A percentile compares a stretch with the other conserved stretches of the same genome.
Evolutionary conservation across 2,113 vertebrate species (phyloP).

Genomic region (Ramphastos sulfuratus): DNA sequence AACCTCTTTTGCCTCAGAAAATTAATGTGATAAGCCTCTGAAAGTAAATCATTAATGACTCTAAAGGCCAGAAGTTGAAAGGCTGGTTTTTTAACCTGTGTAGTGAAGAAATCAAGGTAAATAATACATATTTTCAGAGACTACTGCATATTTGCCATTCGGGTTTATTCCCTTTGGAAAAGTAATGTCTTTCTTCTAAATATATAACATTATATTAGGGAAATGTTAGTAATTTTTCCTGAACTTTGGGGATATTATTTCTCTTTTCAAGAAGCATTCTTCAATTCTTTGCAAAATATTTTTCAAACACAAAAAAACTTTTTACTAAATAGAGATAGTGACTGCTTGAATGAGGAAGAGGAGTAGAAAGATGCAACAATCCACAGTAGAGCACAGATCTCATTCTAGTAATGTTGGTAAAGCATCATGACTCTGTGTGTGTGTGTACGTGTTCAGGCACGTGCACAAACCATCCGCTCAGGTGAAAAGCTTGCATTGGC

Average conservation of each 20-base stretch:
- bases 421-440: background rate
- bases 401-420: background rate
- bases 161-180: background rate
- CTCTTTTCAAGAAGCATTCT: background rate
- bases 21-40: background rate
- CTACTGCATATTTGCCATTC: background rate
- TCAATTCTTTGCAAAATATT: background rate
- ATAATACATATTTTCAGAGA: background rate
- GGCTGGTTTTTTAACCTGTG: background rate
- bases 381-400: background rate
- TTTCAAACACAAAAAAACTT: background rate
- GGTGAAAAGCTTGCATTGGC: conserved; percentile 44
- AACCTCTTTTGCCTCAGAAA: background rate
- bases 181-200: background rate
- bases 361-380: background rate
- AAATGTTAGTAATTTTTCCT: background rate
- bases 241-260: background rate
- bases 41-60: background rate
- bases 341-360: background rate
- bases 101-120: background rate
- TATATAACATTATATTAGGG: background rate
- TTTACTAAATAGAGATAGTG: background rate
- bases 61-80: background rate
- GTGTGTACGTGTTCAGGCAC: background rate
- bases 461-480: background rate